A percentile compares a stretch with the other conserved stretches of the same genome.
These are phyloP conservation scores for Macrochelys suwanniensis DNA, from an alignment of 2,797 vertebrate genomes.

Conservation along the genomic window DNA sequence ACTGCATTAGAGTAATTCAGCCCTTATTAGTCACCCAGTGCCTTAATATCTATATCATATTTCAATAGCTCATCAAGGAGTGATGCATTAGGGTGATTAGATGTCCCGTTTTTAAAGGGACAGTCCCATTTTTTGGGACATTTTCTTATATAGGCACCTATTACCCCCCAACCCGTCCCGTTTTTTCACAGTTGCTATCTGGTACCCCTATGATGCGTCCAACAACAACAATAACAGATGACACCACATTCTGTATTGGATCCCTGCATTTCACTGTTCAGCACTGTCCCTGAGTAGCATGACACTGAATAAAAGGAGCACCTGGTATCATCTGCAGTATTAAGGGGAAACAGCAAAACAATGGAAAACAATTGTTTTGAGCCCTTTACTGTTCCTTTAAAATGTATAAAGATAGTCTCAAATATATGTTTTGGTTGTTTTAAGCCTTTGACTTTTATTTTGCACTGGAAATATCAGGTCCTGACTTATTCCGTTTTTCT, in stretches of 20 bases:
- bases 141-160: no score
- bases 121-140: no score
- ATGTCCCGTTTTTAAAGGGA: no score
- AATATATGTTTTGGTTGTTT: not conserved
- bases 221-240: not conserved
- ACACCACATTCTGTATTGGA: not conserved
- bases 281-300: not conserved
- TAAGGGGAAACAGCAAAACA: not conserved
- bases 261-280: not conserved
- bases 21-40: not conserved
- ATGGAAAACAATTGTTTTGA: not conserved
- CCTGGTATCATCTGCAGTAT: not conserved
- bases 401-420: not conserved
- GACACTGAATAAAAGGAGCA: not conserved
- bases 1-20: not conserved
- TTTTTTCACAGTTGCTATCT: no score
- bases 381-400: not conserved
- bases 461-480: not conserved
- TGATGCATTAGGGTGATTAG: no score
- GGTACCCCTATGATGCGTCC: not conserved
- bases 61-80: not conserved
- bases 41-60: not conserved
- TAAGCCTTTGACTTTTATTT: not conserved
- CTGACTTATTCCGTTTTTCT: not conserved
- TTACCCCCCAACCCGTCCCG: no score